Evolutionary conservation across 2,113 vertebrate species (phyloP).

Genomic region (Elephantulus edwardii): DNA sequence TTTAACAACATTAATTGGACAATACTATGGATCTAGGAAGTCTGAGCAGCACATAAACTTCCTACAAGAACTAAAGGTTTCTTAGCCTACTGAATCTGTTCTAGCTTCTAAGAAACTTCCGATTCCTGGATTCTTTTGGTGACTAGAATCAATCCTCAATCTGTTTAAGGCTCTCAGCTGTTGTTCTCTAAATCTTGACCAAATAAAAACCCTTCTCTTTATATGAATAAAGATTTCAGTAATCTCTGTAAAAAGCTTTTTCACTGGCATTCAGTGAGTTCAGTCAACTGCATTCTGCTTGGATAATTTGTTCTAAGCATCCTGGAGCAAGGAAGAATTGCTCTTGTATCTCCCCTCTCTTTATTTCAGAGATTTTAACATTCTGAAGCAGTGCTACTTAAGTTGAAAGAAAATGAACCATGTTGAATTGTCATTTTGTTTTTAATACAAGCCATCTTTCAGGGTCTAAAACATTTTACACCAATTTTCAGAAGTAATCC

Average conservation of each 20-base stretch:
- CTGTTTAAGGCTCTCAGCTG: neutral
- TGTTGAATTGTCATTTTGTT: neutral
- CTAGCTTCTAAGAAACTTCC: neutral
- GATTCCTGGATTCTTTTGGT: slow-evolving; percentile 18
- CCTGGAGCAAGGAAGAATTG: neutral
- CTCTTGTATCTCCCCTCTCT: neutral
- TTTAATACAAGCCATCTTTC: neutral
- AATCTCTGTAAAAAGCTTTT: slow-evolving; percentile 15
- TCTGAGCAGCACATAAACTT: slow-evolving; percentile 8
- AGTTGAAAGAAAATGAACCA: neutral
- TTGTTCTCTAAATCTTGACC: slow-evolving; percentile 10
- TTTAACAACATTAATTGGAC: neutral
- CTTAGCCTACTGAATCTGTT: slow-evolving; percentile 1
- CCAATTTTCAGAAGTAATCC: slow-evolving; percentile 40
- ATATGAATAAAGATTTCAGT: slow-evolving; percentile 19
- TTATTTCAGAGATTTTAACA: slow-evolving; percentile 21
- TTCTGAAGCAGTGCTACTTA: neutral
- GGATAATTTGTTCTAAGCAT: slow-evolving; percentile 12
- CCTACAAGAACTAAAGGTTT: neutral
- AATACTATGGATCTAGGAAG: neutral
- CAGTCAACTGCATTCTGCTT: neutral
- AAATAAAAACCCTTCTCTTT: slow-evolving; percentile 20
- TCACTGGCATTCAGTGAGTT: neutral
- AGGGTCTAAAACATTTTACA: neutral
- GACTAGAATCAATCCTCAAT: slow-evolving; percentile 18